phyloP scores from a whole-genome alignment of 2,888 invertebrate genomes.

The Eubasilissa splendida region DNA sequence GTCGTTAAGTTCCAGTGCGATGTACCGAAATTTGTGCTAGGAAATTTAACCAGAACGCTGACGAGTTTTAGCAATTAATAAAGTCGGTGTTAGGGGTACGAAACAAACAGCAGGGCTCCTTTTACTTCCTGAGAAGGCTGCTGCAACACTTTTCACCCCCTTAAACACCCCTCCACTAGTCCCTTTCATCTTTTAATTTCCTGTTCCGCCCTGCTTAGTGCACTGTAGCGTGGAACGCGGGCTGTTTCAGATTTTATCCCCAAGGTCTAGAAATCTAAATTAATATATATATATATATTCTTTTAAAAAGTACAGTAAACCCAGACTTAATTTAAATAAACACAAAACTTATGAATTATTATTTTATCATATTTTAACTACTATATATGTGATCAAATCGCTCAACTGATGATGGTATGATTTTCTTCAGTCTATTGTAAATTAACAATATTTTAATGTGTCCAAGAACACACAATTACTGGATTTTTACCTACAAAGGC shows the following conservation, averaged over 20 bases:
- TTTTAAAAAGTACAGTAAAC: neutral
- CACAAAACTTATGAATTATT: no score
- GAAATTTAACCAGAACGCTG: neutral
- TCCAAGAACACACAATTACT: no score
- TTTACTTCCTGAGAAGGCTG: conserved; percentile 45
- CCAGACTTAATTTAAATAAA: no score
- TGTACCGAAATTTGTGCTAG: no score
- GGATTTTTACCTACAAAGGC: no score
- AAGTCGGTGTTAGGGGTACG: conserved; percentile 46
- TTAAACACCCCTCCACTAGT: conserved; percentile 45
- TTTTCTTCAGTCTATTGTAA: no score
- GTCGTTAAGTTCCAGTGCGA: no score
- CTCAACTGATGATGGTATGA: no score
- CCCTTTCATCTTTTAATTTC: conserved; percentile 59
- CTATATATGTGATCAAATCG: no score
- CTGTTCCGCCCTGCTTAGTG: conserved; percentile 58
- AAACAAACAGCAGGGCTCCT: conserved; percentile 53
- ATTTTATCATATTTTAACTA: no score
- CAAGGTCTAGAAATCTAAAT: conserved; percentile 12
- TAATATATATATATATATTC: neutral
- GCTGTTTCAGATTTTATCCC: conserved; percentile 37
- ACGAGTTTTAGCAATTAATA: conserved; percentile 53
- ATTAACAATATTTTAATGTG: no score
- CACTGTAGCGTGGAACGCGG: conserved; percentile 55
- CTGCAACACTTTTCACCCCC: conserved; percentile 28